Base-by-base conservation (phyloP, 2,797 vertebrate species). In the Cynodonichthys magdalenae region DNA sequence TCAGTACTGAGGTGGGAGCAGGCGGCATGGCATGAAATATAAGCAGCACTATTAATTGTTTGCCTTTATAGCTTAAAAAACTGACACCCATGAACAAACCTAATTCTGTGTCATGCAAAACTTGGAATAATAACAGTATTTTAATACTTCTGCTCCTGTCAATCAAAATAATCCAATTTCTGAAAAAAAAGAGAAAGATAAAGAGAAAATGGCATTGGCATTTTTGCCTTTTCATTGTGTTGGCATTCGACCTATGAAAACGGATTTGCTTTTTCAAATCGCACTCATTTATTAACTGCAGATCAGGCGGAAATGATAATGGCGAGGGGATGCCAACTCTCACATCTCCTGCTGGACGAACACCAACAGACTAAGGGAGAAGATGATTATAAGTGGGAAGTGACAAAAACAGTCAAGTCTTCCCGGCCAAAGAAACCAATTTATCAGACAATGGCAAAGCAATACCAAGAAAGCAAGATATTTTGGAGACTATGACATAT, bases 401-500 rank as follows among this genome's bases (percentile, higher is more conserved):
- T 52, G 72, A 64, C 68, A 68, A 75, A 80, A 82, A 70, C 63
- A 79, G 66, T 78, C 69, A 75, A 61, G 74, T 70, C 34, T 67
- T 79, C 62, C 76, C 56, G 17, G 69, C 74, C 68, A 80, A 84
- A 74, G 63, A 67, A 69, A 64, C 39, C 31, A 70, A 85, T 88
- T 83, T 74, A 88, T 88, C 67, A 85, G 64, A 69, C 66, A 69
- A 83, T 42, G 59, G 62, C 54, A 65, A 77, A 56, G 20, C 52
- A 64, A 74, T 71, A 80, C 44, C 44, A 63, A 65, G 53, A 73
- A 71, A 58, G 66, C 49, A 27, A 68, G 60, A 71, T 69, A 65
- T 63, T 83, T 83, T 85, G 81, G 70, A 79, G 72, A 70, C 59
- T 63, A 56, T 89, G 90, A 88, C 87, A 89, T 69, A 89, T 87